Evolutionary conservation across 2,797 vertebrate genomes (phyloP).

Genomic region (Bufotes viridis): DNA sequence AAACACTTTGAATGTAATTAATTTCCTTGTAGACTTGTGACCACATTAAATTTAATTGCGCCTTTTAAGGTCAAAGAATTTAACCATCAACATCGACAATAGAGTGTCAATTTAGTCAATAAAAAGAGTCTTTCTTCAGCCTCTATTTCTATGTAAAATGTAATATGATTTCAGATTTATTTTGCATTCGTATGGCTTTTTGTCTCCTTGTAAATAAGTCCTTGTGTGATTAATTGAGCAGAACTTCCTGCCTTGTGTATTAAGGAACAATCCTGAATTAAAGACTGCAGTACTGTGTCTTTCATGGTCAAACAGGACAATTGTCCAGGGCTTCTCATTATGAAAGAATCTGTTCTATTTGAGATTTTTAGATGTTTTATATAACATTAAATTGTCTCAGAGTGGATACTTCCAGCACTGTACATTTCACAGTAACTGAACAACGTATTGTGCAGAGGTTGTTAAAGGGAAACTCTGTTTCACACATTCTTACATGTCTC

Average conservation of each 20-base stretch:
- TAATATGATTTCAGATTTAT: slow-evolving; percentile 17
- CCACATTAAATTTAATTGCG: background rate
- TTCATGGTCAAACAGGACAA: slow-evolving; percentile 54
- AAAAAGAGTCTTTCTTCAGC: background rate
- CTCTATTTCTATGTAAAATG: slow-evolving; percentile 3
- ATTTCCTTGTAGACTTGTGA: slow-evolving; percentile 8
- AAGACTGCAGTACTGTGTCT: slow-evolving; percentile 25
- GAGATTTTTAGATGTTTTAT: slow-evolving; percentile 26
- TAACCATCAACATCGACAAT: background rate
- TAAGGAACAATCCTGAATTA: slow-evolving; percentile 33
- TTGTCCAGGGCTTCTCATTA: slow-evolving; percentile 28
- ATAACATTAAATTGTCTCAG: slow-evolving; percentile 38
- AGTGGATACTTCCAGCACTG: background rate
- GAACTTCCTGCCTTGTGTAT: slow-evolving; percentile 43
- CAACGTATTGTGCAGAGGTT: background rate
- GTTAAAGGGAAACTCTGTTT: background rate
- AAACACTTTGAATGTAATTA: background rate
- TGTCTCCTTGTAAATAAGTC: slow-evolving; percentile 23
- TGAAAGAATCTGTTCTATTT: slow-evolving; percentile 41
- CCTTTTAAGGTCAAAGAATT: background rate
- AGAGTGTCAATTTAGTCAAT: background rate
- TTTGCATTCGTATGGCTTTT: slow-evolving; percentile 16
- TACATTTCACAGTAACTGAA: background rate
- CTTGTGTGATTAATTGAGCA: slow-evolving; percentile 41
- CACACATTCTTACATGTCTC: too few relatives aligned